Conservation (phyloP, 2,888 invertebrate genomes). For the Dolichomitus sp. region DNA sequence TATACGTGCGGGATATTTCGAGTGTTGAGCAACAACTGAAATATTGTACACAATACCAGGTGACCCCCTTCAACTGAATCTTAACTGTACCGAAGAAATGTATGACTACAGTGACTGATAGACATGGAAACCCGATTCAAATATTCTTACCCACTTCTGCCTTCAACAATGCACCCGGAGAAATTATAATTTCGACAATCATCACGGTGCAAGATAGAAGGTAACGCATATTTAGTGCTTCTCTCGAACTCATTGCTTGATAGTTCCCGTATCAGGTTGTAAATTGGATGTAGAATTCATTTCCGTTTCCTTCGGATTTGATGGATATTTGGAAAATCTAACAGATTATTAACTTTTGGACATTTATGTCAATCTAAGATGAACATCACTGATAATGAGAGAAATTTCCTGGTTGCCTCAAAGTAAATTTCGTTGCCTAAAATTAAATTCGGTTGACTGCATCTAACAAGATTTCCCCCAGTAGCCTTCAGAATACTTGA, state of each 20-base stretch:
- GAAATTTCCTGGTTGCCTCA: too few relatives aligned
- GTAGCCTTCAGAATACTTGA: too few relatives aligned
- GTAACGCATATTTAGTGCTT: neutral
- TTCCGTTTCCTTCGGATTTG: too few relatives aligned
- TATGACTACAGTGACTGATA: slow-evolving; percentile 17
- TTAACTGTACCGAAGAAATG: neutral
- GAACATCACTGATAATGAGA: too few relatives aligned
- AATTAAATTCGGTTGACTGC: too few relatives aligned
- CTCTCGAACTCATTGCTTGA: neutral
- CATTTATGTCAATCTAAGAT: too few relatives aligned
- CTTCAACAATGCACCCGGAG: neutral
- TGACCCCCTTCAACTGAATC: slow-evolving; percentile 20
- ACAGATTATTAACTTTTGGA: too few relatives aligned
- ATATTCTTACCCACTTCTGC: neutral
- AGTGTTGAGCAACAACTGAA: slow-evolving; percentile 37
- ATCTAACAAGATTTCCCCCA: too few relatives aligned
- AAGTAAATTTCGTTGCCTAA: too few relatives aligned
- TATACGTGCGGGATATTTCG: neutral
- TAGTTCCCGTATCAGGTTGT: neutral
- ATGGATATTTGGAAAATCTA: neutral
- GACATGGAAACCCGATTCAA: slow-evolving; percentile 16
- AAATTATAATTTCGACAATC: neutral
- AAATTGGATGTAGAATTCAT: neutral
- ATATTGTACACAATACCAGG: slow-evolving; percentile 29
- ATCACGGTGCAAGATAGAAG: neutral